These are phyloP conservation scores for Chaenodraco wilsoni DNA, from an alignment of 2,797 vertebrate species.

Conservation along the genomic window DNA sequence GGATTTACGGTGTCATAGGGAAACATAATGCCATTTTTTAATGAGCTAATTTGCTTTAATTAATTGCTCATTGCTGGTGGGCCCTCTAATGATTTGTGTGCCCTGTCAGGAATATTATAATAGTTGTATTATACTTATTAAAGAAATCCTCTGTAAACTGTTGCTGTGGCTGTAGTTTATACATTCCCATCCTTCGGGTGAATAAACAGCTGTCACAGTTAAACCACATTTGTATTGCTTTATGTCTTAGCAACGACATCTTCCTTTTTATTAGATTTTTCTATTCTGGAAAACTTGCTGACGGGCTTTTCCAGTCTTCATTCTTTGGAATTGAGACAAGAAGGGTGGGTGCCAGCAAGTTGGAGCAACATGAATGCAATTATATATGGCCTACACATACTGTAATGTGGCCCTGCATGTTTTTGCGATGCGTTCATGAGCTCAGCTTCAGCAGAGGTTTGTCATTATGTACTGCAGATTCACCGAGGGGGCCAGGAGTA, in stretches of 20 bases:
- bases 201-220: slow-evolving; percentile 41
- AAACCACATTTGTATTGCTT: slow-evolving; percentile 29
- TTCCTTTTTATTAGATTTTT: slow-evolving; percentile 25
- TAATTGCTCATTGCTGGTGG: slow-evolving; percentile 12
- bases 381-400: slow-evolving; percentile 55
- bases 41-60: slow-evolving; percentile 16
- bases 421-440: slow-evolving; percentile 38
- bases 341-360: slow-evolving; percentile 57
- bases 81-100: slow-evolving; percentile 21
- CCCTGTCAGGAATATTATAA: background rate
- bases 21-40: background rate
- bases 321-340: slow-evolving; percentile 34
- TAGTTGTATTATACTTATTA: background rate
- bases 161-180: background rate
- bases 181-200: background rate
- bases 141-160: slow-evolving; percentile 2
- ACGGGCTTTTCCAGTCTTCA: slow-evolving; percentile 34
- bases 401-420: slow-evolving; percentile 26
- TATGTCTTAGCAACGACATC: slow-evolving; percentile 29
- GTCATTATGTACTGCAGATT: background rate
- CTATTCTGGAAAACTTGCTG: slow-evolving; percentile 16
- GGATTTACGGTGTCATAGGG: slow-evolving; percentile 22
- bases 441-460: slow-evolving; percentile 3
- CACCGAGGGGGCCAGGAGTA: slow-evolving; percentile 3
- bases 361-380: slow-evolving; percentile 50